Percentiles rank a stretch among this genome's conserved stretches.
Evolutionary conservation across 92 coral and sea anemone genomes (phyloP).

Genomic region (Porites divaricata): DNA sequence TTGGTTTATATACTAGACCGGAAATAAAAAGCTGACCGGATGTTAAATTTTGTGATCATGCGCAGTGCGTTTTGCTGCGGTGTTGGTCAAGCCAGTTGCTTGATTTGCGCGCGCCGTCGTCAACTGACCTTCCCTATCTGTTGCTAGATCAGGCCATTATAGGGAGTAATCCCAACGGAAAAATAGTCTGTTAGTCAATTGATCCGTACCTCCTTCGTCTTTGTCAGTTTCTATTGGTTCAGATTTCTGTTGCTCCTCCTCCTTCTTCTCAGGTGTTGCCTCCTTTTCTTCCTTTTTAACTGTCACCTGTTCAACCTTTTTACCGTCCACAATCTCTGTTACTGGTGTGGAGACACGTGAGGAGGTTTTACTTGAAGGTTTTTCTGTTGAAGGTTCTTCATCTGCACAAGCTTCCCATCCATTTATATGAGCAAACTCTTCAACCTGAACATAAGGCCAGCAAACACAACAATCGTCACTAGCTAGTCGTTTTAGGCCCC

Average conservation of each 20-base stretch:
- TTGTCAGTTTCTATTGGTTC: constrained; percentile 44
- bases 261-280: constrained; percentile 46
- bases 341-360: constrained; percentile 89
- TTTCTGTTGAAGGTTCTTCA: constrained; percentile 26
- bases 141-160: no score
- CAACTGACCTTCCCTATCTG: no score
- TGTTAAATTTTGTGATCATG: no score
- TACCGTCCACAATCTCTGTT: constrained; percentile 52
- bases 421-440: constrained; percentile 95
- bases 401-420: constrained; percentile 82
- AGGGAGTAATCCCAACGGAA: no score
- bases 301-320: constrained; percentile 46
- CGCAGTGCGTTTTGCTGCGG: no score
- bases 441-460: constrained; percentile 68
- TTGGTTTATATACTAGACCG: no score
- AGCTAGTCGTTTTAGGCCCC: background rate
- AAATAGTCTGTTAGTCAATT: background rate
- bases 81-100: no score
- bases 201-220: constrained; percentile 27
- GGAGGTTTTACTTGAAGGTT: constrained; percentile 72
- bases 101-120: no score
- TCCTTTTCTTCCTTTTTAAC: constrained; percentile 41
- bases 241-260: constrained; percentile 34
- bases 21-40: no score
- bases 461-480: background rate